Conservation (phyloP, 2,113 vertebrate genomes). For the Hyaena hyaena region DNA sequence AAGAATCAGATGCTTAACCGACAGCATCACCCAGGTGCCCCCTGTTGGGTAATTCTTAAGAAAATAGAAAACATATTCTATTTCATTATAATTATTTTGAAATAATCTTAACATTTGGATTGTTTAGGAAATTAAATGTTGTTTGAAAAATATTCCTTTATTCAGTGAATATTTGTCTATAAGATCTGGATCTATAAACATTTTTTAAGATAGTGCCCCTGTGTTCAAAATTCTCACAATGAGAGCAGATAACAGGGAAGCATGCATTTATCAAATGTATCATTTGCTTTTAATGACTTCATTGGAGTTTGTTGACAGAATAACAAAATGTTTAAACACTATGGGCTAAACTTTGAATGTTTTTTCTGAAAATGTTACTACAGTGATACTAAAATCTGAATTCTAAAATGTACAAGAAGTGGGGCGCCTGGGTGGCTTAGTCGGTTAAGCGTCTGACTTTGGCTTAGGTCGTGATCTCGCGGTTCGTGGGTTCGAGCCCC, state of each 20-base stretch:
- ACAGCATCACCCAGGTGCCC: too few species aligned
- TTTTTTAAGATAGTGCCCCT: background rate
- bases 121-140: background rate
- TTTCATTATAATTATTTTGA: conserved; percentile 10
- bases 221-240: background rate
- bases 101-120: background rate
- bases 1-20: too few species aligned
- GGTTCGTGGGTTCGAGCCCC: too few species aligned
- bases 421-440: too few species aligned
- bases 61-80: background rate
- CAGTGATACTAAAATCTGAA: background rate
- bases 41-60: too few species aligned
- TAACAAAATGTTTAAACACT: background rate
- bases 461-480: too few species aligned
- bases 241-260: background rate
- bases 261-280: background rate
- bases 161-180: background rate
- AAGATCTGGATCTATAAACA: background rate
- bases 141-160: conserved; percentile 6
- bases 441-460: too few species aligned
- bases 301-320: background rate
- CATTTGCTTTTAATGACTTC: background rate
- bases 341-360: background rate
- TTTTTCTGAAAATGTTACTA: conserved; percentile 25
- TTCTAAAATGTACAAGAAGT: background rate